A percentile compares a stretch with the other conserved stretches of the same genome.
Conservation (phyloP, 2,888 invertebrate genomes). For the Stenoptilia bipunctidactyla region DNA sequence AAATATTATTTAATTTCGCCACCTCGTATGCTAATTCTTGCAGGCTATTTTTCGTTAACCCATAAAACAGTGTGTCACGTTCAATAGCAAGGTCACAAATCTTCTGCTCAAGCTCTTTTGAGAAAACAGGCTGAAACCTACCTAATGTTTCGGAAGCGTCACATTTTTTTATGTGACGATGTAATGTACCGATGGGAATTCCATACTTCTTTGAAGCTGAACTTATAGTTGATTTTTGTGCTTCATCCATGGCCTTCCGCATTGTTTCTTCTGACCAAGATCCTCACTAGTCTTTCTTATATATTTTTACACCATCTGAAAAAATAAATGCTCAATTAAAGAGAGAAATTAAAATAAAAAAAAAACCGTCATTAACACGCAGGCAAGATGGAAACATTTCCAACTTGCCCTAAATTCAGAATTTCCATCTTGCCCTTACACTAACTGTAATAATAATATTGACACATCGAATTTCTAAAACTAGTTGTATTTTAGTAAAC, state of each 20-base stretch:
- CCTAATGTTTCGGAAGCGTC: no score
- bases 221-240: no score
- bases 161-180: no score
- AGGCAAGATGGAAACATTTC: neutral
- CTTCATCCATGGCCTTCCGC: constrained; percentile 6
- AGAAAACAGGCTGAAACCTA: no score
- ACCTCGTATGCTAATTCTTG: no score
- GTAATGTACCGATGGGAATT: no score
- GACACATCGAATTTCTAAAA: neutral
- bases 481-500: neutral
- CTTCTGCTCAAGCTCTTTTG: no score
- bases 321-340: constrained; percentile 1
- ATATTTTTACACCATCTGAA: constrained; percentile 8
- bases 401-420: no score
- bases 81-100: no score
- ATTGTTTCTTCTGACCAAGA: constrained; percentile 6
- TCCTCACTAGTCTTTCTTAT: constrained; percentile 4
- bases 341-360: neutral
- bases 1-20: neutral
- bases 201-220: no score
- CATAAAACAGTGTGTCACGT: no score
- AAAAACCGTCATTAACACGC: neutral
- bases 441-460: neutral
- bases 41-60: no score
- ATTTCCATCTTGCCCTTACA: neutral